Base-by-base conservation (phyloP, 2,888 invertebrate species). In the Caenorhabditis zanzibari region DNA sequence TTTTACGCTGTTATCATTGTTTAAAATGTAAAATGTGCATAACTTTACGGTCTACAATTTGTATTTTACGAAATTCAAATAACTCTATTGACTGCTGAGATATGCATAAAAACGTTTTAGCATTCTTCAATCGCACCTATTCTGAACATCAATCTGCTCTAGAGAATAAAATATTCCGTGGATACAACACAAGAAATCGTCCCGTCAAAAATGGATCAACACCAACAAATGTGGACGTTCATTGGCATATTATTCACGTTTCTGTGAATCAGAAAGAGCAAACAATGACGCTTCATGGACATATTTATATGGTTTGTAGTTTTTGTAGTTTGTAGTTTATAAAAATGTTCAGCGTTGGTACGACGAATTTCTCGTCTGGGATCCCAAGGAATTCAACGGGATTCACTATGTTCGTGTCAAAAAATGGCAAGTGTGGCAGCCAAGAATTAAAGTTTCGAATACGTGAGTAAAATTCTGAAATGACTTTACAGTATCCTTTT, bases 381-480 rank as follows among this genome's bases (percentile, higher is more conserved):
- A 92, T 54, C 88, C 90, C 19, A 80, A 87, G 10, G 83, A 86
- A 5, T 92, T 84, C 85, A 90, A 89, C 77, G 89, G 90, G 9
- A 86, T 91, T n/a, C 80, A 88, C 16, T 84, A 76, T 26, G 88
- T 89, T 4, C 77, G 86, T 44, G 86, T 85, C 52, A 90, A 88
- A 32, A 89, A 89, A 75, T 92, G 90, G 91, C 89, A 91, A 71
- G 81, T 91, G 9, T 92, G 92, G 91, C 85, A 88, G 58, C 92
- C 91, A 38, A 89, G 89, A 26, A 59, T 92, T 9, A 72, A 85
- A 28, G 88, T 90, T 3, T 88, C 90, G 3, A 92, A 92, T 79
- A 90, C 88, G 90, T 91, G 19, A 26, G 26, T 26, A 24, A n/a
- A n/a, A n/a, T n/a, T n/a, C n/a, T n/a, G n/a, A n/a, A n/a, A n/a